Evolutionary conservation across 2,113 vertebrate species (phyloP).

Genomic region (Megaceryle torquata): DNA sequence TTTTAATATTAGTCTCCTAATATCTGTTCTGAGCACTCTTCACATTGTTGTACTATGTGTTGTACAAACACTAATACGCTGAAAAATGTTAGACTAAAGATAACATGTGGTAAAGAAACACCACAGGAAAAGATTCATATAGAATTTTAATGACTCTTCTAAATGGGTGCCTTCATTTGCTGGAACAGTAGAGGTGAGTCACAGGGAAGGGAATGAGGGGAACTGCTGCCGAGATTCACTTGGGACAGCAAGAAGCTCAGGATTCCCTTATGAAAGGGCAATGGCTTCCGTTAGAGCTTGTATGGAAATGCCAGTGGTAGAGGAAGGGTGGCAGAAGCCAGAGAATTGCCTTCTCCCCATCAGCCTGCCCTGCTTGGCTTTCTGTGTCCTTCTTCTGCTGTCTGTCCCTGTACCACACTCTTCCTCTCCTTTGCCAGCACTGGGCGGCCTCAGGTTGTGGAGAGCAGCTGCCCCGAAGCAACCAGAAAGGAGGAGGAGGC

Average conservation of each 20-base stretch:
- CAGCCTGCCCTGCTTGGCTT: rapidly evolving
- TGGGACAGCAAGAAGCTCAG: neutral
- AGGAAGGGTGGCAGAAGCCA: neutral
- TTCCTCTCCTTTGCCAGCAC: neutral
- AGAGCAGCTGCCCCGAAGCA: neutral
- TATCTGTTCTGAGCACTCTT: neutral
- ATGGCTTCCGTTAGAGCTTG: neutral
- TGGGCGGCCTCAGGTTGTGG: neutral
- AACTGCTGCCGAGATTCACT: neutral
- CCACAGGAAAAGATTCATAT: neutral
- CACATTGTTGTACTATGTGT: neutral
- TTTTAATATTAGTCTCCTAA: neutral
- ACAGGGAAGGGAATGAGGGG: rapidly evolving
- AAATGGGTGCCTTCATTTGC: neutral
- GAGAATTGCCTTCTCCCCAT: rapidly evolving
- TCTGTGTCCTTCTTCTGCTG: neutral
- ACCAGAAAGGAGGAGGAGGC: neutral
- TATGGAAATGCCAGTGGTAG: neutral
- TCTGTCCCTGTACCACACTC: neutral
- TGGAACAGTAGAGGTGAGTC: neutral
- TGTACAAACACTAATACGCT: neutral
- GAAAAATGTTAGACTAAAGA: neutral
- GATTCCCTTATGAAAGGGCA: neutral
- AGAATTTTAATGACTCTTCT: neutral
- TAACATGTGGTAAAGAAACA: neutral